Evolutionary conservation across 2,797 vertebrate genomes (phyloP).

Genomic region (Sebastes itinus): DNA sequence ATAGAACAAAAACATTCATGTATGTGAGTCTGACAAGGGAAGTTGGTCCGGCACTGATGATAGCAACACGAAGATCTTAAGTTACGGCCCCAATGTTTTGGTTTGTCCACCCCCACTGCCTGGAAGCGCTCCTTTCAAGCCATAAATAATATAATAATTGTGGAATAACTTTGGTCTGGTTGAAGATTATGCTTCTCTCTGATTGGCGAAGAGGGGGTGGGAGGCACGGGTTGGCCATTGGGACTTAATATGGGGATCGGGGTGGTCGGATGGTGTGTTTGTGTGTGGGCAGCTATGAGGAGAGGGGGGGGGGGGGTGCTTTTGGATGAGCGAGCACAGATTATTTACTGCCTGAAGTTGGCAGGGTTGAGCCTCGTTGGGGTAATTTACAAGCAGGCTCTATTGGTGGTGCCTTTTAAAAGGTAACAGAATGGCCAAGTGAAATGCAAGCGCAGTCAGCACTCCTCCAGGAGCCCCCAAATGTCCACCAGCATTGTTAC

Average conservation of each 20-base stretch:
- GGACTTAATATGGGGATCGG: slow-evolving; percentile 38
- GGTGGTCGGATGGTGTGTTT: slow-evolving; percentile 62
- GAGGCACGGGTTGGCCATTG: slow-evolving; percentile 60
- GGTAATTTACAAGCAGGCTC: slow-evolving; percentile 79
- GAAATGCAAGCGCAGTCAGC: slow-evolving; percentile 73
- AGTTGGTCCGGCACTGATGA: slow-evolving; percentile 38
- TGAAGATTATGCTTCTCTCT: slow-evolving; percentile 67
- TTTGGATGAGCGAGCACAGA: slow-evolving; percentile 72
- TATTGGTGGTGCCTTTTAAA: slow-evolving; percentile 81
- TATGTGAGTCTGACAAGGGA: slow-evolving; percentile 25
- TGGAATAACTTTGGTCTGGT: slow-evolving; percentile 68
- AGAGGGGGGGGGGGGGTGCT: slow-evolving; percentile 29
- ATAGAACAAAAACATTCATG: slow-evolving; percentile 43
- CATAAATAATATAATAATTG: slow-evolving; percentile 77
- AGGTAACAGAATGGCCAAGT: slow-evolving; percentile 77
- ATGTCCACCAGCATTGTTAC: slow-evolving; percentile 46
- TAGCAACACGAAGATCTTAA: slow-evolving; percentile 50
- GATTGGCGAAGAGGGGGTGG: slow-evolving; percentile 68
- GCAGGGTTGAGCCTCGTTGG: slow-evolving; percentile 75
- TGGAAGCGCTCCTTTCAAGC: slow-evolving; percentile 62
- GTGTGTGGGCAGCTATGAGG: slow-evolving; percentile 46
- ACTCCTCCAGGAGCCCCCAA: slow-evolving; percentile 56
- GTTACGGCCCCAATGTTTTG: slow-evolving; percentile 63
- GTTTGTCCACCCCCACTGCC: slow-evolving; percentile 66
- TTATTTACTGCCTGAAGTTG: slow-evolving; percentile 82